Evolutionary conservation across 2,113 vertebrate species (phyloP).

Genomic region (Pseudorasbora parva): DNA sequence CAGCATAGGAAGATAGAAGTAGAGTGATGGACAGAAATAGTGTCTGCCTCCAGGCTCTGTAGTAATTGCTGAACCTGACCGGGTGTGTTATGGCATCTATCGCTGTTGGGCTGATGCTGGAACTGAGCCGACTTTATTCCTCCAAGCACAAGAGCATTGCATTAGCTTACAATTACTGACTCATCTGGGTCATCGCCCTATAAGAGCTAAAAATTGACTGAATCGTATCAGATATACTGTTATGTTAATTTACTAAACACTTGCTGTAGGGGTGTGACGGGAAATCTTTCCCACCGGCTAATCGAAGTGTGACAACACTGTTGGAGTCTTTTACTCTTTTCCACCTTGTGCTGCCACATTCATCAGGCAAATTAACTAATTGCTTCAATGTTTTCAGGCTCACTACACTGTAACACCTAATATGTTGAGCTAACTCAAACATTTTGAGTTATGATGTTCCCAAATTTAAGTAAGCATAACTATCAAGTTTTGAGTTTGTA

Average conservation of each 20-base stretch:
- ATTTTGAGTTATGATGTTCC: no score
- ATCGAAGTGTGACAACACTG: no score
- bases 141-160: conserved; percentile 64
- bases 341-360: no score
- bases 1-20: conserved; percentile 21
- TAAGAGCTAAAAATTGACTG: not conserved
- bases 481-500: no score
- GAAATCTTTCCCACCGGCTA: no score
- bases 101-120: conserved; percentile 21
- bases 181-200: conserved; percentile 72
- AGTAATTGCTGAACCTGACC: conserved; percentile 55
- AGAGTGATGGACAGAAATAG: conserved; percentile 48
- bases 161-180: conserved; percentile 68
- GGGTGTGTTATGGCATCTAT: conserved; percentile 34
- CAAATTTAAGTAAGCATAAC: no score
- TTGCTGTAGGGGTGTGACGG: not conserved
- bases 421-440: no score
- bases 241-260: not conserved
- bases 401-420: no score
- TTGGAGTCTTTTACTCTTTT: no score
- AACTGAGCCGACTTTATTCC: conserved; percentile 58
- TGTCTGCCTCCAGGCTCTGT: conserved; percentile 47
- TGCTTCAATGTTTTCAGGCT: no score
- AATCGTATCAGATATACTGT: not conserved
- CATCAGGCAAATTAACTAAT: no score